Base-by-base conservation (phyloP, 2,888 invertebrate species). In the Latrodectus elegans region DNA sequence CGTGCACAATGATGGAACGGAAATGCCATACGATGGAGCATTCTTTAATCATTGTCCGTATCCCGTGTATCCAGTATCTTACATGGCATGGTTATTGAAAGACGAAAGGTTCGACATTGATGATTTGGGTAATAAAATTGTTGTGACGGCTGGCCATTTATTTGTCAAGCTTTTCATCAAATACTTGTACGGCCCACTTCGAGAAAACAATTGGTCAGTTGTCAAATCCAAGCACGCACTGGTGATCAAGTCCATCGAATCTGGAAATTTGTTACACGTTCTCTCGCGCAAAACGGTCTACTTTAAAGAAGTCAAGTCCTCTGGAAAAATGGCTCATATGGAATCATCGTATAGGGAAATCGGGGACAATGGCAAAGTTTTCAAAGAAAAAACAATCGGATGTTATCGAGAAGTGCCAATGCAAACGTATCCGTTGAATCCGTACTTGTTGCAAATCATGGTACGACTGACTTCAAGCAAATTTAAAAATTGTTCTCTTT, bases 201-300 rank as follows among this genome's bases (percentile, higher is more conserved):
- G 68, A 17, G 55, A 53, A 2, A 12, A 17, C n/a, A 60, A 75
- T n/a, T 68, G 75, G 75, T n/a, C 68, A 1, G 6, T n/a, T 4
- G 65, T 75, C 22, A 83, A 83, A 70, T 75, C 70, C 11, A 68
- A 68, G 17, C 9, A 14, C 17, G 52, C 14, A 8, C 17, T 70
- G 10, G 77, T 77, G 8, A 9, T 67, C 11, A 82, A 82, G 68
- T 82, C 82, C n/a, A 82, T 82, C 52, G 74, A 82, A 82, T 38
- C 52, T 0, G 82, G 82, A 17, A 55, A 53, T 8, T 68, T 82
- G 11, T 14, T 82, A 8, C 74, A 82, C 17, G 82, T 74, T 22
- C 55, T 82, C 14, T 82, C 82, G 12, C 22, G 82, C 11, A 68
- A 82, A 38, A 77, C 77, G 22, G 51, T 65, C n/a, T 81, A 81